Evolutionary conservation across 2,113 vertebrate species (phyloP).

Genomic region (Aspiorhynchus laticeps): DNA sequence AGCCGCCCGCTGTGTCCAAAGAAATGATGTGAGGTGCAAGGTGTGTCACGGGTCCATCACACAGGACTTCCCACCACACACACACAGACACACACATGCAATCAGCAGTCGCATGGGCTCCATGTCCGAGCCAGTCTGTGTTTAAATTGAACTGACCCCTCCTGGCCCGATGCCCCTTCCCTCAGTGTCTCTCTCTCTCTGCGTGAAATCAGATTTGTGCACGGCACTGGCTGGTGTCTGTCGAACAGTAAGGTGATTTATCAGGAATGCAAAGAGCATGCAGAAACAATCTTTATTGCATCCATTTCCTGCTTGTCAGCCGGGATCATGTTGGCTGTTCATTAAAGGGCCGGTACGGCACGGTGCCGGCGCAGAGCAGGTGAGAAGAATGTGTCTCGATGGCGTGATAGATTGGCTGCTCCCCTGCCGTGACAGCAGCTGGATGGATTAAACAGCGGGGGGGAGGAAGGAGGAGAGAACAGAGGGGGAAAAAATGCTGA

Average conservation of each 20-base stretch:
- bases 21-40: conserved; percentile 22
- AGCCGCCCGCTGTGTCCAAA: conserved; percentile 10
- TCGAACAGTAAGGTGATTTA: conserved; percentile 99
- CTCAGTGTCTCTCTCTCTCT: conserved; percentile 66
- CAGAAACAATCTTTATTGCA: conserved; percentile 99
- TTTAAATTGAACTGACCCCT: conserved; percentile 68
- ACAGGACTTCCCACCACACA: conserved; percentile 52
- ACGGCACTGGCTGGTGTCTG: conserved; percentile 95
- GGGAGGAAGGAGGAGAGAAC: conserved; percentile 30
- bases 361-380: conserved; percentile 76
- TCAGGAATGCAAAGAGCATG: conserved; percentile 99
- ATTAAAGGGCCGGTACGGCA: conserved; percentile 93
- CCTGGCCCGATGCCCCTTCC: conserved; percentile 22
- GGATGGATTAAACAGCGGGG: conserved; percentile 99
- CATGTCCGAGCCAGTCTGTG: conserved; percentile 38
- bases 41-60: conserved; percentile 48
- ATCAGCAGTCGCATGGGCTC: neutral
- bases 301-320: conserved; percentile 99
- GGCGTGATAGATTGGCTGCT: conserved; percentile 99
- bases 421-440: conserved; percentile 99
- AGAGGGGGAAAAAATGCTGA: conserved; percentile 88
- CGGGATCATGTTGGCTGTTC: conserved; percentile 99
- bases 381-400: conserved; percentile 99
- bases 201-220: conserved; percentile 98
- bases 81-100: conserved; percentile 55